Conservation (phyloP, 1,140 invertebrate species). For the Drosophila eugracilis region DNA sequence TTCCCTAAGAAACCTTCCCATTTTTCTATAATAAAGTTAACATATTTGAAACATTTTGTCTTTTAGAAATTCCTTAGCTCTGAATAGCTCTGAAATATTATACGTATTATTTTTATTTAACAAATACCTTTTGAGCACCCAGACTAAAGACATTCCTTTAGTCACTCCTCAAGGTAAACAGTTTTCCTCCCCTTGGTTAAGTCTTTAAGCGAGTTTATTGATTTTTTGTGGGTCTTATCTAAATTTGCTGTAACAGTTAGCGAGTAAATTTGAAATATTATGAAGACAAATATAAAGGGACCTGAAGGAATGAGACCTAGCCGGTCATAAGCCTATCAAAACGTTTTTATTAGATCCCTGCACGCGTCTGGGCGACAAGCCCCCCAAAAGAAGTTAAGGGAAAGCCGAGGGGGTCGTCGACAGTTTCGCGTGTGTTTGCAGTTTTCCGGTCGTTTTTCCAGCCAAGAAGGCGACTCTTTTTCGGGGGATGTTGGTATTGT, state of each 20-base stretch:
- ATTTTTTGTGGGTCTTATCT: conserved; percentile 62
- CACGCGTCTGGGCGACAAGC: conserved; percentile 61
- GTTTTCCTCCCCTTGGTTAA: background rate
- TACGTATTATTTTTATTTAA: too few species aligned
- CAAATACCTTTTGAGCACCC: background rate
- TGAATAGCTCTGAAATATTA: background rate
- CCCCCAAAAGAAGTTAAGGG: conserved; percentile 16
- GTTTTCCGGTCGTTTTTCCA: conserved; percentile 76
- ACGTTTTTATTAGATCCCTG: conserved; percentile 71
- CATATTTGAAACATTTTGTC: too few species aligned
- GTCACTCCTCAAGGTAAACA: conserved; percentile 1
- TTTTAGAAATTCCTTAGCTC: too few species aligned
- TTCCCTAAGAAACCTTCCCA: too few species aligned
- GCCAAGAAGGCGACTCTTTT: too few species aligned
- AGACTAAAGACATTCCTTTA: background rate
- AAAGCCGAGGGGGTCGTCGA: conserved; percentile 37
- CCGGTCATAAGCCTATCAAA: conserved; percentile 75
- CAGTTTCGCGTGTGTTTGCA: conserved; percentile 81
- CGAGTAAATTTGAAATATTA: conserved; percentile 68
- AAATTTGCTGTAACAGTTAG: conserved; percentile 68
- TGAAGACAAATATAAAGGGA: conserved; percentile 54
- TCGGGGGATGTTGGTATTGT: conserved; percentile 49
- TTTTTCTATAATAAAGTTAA: too few species aligned
- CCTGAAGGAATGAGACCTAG: conserved; percentile 14
- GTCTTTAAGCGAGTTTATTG: conserved; percentile 30